Conservation (phyloP, 2,113 vertebrate genomes). For the Rhineura floridana region DNA sequence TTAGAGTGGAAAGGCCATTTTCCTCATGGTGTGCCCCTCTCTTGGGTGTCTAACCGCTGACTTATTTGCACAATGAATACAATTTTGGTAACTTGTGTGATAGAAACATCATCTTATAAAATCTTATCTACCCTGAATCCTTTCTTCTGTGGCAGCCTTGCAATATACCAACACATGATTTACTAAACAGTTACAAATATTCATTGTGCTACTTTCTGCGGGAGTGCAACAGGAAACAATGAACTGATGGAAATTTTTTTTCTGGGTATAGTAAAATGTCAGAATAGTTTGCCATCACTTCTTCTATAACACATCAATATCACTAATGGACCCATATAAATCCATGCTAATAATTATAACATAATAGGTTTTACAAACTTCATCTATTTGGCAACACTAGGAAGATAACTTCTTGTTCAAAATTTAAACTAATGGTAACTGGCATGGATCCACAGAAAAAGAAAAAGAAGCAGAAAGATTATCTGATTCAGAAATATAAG, state of each 20-base stretch:
- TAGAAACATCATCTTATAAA: conserved; percentile 35
- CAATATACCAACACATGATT: conserved; percentile 18
- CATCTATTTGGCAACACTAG: background rate
- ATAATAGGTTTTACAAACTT: background rate
- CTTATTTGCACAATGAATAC: conserved; percentile 43
- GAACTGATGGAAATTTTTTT: conserved; percentile 51
- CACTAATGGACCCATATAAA: background rate
- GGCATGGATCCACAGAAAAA: background rate
- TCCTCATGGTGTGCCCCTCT: conserved; percentile 62
- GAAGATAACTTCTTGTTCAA: background rate
- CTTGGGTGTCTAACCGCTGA: conserved; percentile 70
- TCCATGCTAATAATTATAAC: background rate
- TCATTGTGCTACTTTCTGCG: conserved; percentile 50
- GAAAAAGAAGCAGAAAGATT: background rate
- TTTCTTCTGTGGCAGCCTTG: conserved; percentile 46
- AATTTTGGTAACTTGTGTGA: conserved; percentile 53
- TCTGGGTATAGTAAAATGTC: conserved; percentile 50
- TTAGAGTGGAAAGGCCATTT: conserved; percentile 65
- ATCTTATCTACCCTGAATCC: conserved; percentile 59
- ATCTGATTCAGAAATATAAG: background rate
- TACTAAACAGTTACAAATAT: conserved; percentile 42
- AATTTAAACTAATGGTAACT: background rate
- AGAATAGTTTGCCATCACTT: conserved; percentile 52
- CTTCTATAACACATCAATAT: background rate
- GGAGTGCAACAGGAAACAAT: conserved; percentile 52